Evolutionary conservation across 2,113 vertebrate species (phyloP).

Genomic region (Chamaea fasciata): DNA sequence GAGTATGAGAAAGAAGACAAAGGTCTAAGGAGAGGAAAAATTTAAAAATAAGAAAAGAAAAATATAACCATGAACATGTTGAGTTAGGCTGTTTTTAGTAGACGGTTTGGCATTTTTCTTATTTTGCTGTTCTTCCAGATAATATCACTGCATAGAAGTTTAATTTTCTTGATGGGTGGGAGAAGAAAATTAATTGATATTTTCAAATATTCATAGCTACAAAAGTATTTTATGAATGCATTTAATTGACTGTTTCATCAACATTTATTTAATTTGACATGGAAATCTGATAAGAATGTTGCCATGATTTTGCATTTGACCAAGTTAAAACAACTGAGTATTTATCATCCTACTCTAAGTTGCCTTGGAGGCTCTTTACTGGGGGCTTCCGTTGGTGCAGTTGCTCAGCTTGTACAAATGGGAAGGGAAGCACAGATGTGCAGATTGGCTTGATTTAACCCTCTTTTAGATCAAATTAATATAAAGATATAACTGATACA

Average conservation of each 20-base stretch:
- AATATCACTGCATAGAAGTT: neutral
- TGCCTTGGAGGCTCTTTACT: neutral
- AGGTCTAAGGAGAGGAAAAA: neutral
- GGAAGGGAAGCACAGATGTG: neutral
- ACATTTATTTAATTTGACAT: neutral
- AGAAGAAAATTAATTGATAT: neutral
- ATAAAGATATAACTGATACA: neutral
- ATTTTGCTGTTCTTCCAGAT: neutral
- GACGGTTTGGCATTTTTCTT: neutral
- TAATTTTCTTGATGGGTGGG: neutral
- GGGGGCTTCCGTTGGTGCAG: neutral
- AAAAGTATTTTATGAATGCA: neutral
- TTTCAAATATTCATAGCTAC: conserved; percentile 1
- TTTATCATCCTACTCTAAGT: neutral
- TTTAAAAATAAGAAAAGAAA: neutral
- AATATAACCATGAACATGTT: neutral
- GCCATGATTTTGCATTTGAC: neutral
- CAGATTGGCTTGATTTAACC: neutral
- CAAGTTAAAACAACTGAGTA: conserved; percentile 18
- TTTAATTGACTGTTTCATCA: conserved; percentile 15
- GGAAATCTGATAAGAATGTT: conserved; percentile 17
- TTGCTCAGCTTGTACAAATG: neutral
- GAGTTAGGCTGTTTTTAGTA: neutral
- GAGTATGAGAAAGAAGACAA: neutral
- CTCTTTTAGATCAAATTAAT: neutral